Conservation (phyloP, 1,140 invertebrate genomes). For the Lepidurus couesii region DNA sequence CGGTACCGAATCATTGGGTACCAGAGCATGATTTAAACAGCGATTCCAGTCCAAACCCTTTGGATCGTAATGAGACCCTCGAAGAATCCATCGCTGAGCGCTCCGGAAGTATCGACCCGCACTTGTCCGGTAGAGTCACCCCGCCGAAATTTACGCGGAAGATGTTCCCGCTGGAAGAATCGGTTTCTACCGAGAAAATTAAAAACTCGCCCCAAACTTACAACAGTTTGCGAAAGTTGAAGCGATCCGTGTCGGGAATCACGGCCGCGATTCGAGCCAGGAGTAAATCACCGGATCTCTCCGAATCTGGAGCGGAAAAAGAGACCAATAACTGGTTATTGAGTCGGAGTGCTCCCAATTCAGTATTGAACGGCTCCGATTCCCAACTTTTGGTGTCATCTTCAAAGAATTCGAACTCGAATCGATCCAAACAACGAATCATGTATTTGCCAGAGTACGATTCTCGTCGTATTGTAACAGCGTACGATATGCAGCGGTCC, state of each 20-base stretch:
- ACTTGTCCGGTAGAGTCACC: slow-evolving; percentile 37
- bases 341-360: slow-evolving; percentile 69
- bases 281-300: slow-evolving; percentile 26
- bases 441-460: slow-evolving; percentile 71
- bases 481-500: background rate
- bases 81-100: slow-evolving; percentile 30
- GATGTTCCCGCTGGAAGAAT: background rate
- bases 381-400: background rate
- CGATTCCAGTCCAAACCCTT: slow-evolving; percentile 42
- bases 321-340: slow-evolving; percentile 50
- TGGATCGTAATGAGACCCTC: slow-evolving; percentile 12
- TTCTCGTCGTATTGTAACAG: slow-evolving; percentile 37
- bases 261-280: slow-evolving; percentile 36
- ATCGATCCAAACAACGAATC: slow-evolving; percentile 42
- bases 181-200: background rate
- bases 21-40: slow-evolving; percentile 70
- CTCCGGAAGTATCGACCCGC: background rate
- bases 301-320: slow-evolving; percentile 34
- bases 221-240: slow-evolving; percentile 40
- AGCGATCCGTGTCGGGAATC: slow-evolving; percentile 60
- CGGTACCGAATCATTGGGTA: slow-evolving; percentile 54
- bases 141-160: slow-evolving; percentile 57
- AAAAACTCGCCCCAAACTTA: slow-evolving; percentile 33
- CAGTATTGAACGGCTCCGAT: slow-evolving; percentile 53
- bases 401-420: background rate